Evolutionary conservation across 2,113 vertebrate genomes (phyloP).

Genomic region (Varanus komodoensis): DNA sequence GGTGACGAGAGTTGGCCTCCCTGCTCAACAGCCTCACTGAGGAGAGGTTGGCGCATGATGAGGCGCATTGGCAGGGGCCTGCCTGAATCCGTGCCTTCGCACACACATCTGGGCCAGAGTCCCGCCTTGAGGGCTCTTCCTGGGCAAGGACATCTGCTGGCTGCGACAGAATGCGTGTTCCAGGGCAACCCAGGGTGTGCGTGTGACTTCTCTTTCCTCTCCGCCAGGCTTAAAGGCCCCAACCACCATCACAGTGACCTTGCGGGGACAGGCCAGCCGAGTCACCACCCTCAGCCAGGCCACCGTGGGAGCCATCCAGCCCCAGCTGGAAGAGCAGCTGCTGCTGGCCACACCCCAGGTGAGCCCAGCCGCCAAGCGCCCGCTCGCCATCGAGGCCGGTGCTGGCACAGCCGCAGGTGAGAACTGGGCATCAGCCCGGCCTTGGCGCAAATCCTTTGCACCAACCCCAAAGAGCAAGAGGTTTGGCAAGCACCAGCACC

Average conservation of each 20-base stretch:
- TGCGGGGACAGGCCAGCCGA: conserved; percentile 87
- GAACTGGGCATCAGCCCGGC: no score
- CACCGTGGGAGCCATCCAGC: conserved; percentile 55
- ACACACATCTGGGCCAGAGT: no score
- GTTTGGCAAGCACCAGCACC: neutral
- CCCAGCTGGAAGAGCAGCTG: conserved; percentile 69
- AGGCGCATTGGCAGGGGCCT: no score
- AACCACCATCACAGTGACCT: conserved; percentile 91
- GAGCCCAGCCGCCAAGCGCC: neutral
- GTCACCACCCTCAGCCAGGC: conserved; percentile 81
- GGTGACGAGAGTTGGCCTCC: neutral
- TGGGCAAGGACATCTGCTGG: no score
- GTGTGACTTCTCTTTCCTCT: accelerated
- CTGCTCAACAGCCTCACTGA: no score
- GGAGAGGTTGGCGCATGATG: no score
- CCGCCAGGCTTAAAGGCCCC: conserved; percentile 89
- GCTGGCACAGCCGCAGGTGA: neutral
- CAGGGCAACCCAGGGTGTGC: no score
- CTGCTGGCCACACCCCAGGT: conserved; percentile 69
- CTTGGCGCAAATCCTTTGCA: neutral
- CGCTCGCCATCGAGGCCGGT: no score
- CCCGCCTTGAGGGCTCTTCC: no score
- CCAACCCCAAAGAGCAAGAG: neutral
- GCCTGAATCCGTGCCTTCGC: no score
- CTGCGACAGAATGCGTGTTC: no score